A percentile compares a stretch with the other conserved stretches of the same genome.
Conservation (phyloP, 2,797 vertebrate genomes). For the Chiroxiphia lanceolata region DNA sequence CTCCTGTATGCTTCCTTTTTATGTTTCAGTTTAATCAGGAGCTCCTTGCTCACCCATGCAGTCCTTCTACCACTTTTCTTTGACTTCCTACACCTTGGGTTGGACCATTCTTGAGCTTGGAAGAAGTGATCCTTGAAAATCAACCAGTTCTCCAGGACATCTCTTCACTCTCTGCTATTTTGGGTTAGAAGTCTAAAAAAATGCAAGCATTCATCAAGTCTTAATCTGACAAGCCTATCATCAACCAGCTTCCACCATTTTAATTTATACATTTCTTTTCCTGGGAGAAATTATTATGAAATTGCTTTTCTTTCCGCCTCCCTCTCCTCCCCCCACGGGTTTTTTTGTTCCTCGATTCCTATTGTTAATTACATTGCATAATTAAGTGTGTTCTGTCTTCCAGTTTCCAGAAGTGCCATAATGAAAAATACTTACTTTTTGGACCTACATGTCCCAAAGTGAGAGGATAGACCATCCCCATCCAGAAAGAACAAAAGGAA, state of each 20-base stretch:
- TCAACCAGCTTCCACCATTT: background rate
- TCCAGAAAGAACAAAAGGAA: background rate
- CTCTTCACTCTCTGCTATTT: background rate
- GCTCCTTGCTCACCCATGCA: background rate
- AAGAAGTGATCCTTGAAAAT: background rate
- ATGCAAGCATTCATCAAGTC: background rate
- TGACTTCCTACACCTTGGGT: background rate
- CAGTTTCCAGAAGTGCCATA: background rate
- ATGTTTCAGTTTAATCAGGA: background rate
- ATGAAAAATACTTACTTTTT: background rate
- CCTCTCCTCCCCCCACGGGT: fast-evolving
- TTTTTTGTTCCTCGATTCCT: background rate
- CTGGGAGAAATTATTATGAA: background rate
- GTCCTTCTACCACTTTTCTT: background rate
- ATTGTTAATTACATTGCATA: background rate
- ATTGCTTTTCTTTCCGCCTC: no score
- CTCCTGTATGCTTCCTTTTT: background rate
- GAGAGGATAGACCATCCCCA: background rate
- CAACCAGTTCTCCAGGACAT: background rate
- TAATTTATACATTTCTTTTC: background rate
- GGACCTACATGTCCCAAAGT: background rate
- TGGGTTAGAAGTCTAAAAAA: background rate
- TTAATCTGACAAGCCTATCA: background rate
- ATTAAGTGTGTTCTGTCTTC: background rate
- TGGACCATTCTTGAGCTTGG: background rate